Evolutionary conservation across 2,888 invertebrate species (phyloP).

Genomic region (Polydesmus complanatus): DNA sequence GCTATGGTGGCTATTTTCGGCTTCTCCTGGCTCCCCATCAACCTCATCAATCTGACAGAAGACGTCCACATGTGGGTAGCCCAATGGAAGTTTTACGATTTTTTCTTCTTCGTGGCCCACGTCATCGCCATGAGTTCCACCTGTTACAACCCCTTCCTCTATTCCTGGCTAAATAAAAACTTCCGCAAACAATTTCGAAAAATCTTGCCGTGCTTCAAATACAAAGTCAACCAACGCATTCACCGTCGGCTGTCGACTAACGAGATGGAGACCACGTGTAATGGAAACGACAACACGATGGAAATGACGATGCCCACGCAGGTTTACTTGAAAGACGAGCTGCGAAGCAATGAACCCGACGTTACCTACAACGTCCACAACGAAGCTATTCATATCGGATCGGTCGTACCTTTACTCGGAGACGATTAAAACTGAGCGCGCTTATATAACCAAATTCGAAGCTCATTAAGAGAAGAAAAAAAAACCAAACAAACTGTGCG

Average conservation of each 20-base stretch:
- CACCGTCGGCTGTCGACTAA: conserved; percentile 23
- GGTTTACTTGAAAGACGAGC: neutral
- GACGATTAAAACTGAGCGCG: neutral
- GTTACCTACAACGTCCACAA: neutral
- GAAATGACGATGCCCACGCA: neutral
- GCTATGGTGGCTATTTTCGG: conserved; percentile 94
- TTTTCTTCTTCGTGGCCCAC: conserved; percentile 80
- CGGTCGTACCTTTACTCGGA: neutral
- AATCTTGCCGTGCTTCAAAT: conserved; percentile 21
- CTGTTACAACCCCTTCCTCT: conserved; percentile 85
- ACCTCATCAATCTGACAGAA: conserved; percentile 71
- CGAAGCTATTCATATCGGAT: neutral
- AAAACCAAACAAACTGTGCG: neutral
- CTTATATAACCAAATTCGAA: neutral
- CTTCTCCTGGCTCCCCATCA: conserved; percentile 87
- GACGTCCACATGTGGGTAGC: conserved; percentile 46
- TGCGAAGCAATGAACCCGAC: neutral
- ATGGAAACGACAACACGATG: conserved; percentile 41
- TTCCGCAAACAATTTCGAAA: conserved; percentile 71
- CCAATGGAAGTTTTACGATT: conserved; percentile 64
- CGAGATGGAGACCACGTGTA: conserved; percentile 52
- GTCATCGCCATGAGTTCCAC: conserved; percentile 85
- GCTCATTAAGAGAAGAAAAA: neutral
- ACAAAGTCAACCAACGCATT: conserved; percentile 1
- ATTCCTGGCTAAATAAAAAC: conserved; percentile 91